These are phyloP conservation scores for Wiebesia pumilae DNA, from an alignment of 1,140 invertebrate species.

Conservation along the genomic window DNA sequence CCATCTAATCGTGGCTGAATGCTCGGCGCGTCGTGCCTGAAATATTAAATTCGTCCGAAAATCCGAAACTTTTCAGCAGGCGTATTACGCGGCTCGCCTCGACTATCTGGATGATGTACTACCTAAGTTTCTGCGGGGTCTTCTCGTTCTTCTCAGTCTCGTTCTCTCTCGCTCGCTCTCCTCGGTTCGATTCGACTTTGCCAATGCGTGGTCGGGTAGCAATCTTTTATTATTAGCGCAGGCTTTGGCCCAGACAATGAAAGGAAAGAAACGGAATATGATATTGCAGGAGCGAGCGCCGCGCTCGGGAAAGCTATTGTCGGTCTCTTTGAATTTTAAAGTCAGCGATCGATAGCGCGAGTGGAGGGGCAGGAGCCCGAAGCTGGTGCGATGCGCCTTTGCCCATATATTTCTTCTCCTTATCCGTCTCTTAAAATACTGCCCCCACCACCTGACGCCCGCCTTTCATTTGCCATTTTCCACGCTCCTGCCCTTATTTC, in stretches of 20 bases:
- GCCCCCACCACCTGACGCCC: constrained; percentile 53
- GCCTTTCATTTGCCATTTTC: constrained; percentile 54
- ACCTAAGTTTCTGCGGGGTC: constrained; percentile 66
- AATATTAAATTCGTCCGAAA: constrained; percentile 72
- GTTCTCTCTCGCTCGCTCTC: constrained; percentile 52
- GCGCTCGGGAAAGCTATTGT: constrained; percentile 73
- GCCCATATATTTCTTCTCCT: constrained; percentile 65
- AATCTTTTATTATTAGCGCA: constrained; percentile 77
- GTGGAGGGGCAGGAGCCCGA: neutral
- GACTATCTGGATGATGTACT: constrained; percentile 73
- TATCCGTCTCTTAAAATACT: constrained; percentile 56
- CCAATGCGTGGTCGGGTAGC: constrained; percentile 68
- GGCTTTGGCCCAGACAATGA: constrained; percentile 75
- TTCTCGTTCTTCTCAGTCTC: constrained; percentile 48
- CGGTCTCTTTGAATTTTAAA: constrained; percentile 77
- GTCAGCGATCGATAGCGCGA: constrained; percentile 62
- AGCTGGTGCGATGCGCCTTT: constrained; percentile 69
- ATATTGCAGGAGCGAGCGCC: constrained; percentile 69
- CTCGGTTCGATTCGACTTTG: constrained; percentile 41
- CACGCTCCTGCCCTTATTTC: neutral
- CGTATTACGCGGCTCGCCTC: constrained; percentile 59
- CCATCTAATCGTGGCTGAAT: constrained; percentile 48
- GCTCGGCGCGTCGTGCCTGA: constrained; percentile 56
- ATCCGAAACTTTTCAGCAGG: constrained; percentile 69
- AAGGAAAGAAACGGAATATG: constrained; percentile 76